phyloP scores from a whole-genome alignment of 1,140 invertebrate species.

The Diabrotica virgifera region DNA sequence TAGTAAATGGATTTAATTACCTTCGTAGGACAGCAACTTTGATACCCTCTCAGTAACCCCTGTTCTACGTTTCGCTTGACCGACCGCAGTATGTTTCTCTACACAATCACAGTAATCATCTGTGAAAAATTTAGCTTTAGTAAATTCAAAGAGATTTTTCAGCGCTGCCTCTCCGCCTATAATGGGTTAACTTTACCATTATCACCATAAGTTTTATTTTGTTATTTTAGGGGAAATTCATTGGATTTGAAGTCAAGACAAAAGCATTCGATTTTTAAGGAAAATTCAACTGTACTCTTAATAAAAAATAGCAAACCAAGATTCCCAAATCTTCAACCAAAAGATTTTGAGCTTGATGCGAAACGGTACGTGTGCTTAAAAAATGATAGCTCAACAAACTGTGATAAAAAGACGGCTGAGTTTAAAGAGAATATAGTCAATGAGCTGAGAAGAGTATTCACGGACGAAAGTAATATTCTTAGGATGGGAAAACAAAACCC shows the following conservation, averaged over 20 bases:
- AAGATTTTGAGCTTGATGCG: constrained; percentile 54
- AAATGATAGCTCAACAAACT: constrained; percentile 49
- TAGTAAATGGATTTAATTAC: too few relatives aligned
- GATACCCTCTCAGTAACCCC: too few relatives aligned
- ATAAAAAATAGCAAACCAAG: constrained; percentile 53
- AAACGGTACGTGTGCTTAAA: constrained; percentile 52
- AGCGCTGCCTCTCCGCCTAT: too few relatives aligned
- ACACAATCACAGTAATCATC: too few relatives aligned
- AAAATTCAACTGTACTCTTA: constrained; percentile 42
- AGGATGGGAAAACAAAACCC: constrained; percentile 56
- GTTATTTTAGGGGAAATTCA: background rate
- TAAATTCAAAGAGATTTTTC: too few relatives aligned
- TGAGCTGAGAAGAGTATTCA: constrained; percentile 58
- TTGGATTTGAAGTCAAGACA: constrained; percentile 35
- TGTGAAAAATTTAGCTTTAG: too few relatives aligned
- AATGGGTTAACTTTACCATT: too few relatives aligned
- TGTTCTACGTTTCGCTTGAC: too few relatives aligned
- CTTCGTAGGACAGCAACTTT: too few relatives aligned
- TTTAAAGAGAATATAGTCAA: constrained; percentile 58
- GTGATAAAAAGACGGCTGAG: constrained; percentile 50
- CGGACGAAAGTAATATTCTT: constrained; percentile 60
- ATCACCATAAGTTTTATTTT: background rate
- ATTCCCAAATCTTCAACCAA: constrained; percentile 55
- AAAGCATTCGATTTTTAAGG: constrained; percentile 41
- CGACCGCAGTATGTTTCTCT: too few relatives aligned